These are phyloP conservation scores for Haliclona indistincta DNA, from an alignment of 37 sponge, comb jelly and placozoan genomes.

Conservation along the genomic window DNA sequence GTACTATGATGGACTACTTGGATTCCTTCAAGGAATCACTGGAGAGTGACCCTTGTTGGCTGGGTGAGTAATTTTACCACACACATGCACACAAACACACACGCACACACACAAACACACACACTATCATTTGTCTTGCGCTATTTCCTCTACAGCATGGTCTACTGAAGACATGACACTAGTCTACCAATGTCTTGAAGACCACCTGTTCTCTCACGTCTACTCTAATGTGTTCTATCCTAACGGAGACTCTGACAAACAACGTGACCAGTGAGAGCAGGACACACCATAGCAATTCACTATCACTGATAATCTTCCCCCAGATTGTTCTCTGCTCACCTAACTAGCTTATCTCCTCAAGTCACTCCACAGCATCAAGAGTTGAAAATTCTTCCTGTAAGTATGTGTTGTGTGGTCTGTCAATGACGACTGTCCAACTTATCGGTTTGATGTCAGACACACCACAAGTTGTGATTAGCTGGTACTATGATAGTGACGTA, in stretches of 20 bases:
- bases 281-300: background rate
- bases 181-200: slow-evolving; percentile 36
- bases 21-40: slow-evolving; percentile 27
- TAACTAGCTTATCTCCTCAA: slow-evolving; percentile 25
- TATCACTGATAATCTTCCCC: background rate
- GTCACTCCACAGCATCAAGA: slow-evolving; percentile 61
- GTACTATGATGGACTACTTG: slow-evolving; percentile 21
- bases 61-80: slow-evolving; percentile 2
- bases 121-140: too few species aligned
- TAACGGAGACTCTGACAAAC: slow-evolving; percentile 63
- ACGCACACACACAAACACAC: slow-evolving; percentile 16
- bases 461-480: too few species aligned
- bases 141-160: slow-evolving; percentile 51
- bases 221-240: slow-evolving; percentile 66
- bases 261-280: slow-evolving; percentile 57
- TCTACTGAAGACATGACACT: slow-evolving; percentile 18
- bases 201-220: slow-evolving; percentile 39
- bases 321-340: slow-evolving; percentile 73
- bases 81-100: slow-evolving; percentile 27
- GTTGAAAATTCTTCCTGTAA: slow-evolving; percentile 69
- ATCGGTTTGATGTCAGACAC: too few species aligned
- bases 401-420: too few species aligned
- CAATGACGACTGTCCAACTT: too few species aligned
- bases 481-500: too few species aligned
- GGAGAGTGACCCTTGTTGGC: slow-evolving; percentile 30